Evolutionary conservation across 2,113 vertebrate species (phyloP).

Genomic region (Cottus gobio): DNA sequence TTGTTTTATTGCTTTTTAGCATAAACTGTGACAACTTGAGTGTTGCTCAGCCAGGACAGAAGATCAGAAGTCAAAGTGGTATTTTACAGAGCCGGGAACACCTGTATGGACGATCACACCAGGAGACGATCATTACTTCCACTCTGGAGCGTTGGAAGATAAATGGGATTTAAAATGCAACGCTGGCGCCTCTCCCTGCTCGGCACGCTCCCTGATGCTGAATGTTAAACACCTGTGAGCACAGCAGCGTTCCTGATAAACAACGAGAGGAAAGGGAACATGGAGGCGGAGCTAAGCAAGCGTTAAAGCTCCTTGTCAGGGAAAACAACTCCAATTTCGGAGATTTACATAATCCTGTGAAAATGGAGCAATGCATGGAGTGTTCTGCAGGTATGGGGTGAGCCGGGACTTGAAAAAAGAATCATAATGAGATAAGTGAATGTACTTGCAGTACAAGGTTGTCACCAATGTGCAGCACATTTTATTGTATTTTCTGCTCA

Average conservation of each 20-base stretch:
- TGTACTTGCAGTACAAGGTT: neutral
- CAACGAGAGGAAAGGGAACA: neutral
- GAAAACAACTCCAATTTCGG: neutral
- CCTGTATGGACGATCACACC: conserved; percentile 37
- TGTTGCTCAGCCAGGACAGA: conserved; percentile 66
- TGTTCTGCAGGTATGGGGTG: neutral
- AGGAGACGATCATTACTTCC: conserved; percentile 18
- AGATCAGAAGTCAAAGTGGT: no score
- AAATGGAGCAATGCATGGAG: neutral
- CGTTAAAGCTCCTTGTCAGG: no score
- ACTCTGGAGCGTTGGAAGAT: conserved; percentile 16
- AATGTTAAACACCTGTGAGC: conserved; percentile 34
- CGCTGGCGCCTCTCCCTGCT: conserved; percentile 10
- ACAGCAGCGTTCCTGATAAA: neutral
- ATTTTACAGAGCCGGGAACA: conserved; percentile 19
- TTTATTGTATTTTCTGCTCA: neutral
- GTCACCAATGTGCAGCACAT: neutral
- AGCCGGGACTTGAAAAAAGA: neutral
- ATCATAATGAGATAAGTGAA: no score
- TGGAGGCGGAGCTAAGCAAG: neutral
- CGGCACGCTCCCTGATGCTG: neutral
- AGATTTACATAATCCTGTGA: neutral
- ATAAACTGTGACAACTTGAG: conserved; percentile 74
- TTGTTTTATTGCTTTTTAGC: conserved; percentile 62
- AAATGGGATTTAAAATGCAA: conserved; percentile 39